Evolutionary conservation across 2,113 vertebrate genomes (phyloP).

Genomic region (Phocoena phocoena): DNA sequence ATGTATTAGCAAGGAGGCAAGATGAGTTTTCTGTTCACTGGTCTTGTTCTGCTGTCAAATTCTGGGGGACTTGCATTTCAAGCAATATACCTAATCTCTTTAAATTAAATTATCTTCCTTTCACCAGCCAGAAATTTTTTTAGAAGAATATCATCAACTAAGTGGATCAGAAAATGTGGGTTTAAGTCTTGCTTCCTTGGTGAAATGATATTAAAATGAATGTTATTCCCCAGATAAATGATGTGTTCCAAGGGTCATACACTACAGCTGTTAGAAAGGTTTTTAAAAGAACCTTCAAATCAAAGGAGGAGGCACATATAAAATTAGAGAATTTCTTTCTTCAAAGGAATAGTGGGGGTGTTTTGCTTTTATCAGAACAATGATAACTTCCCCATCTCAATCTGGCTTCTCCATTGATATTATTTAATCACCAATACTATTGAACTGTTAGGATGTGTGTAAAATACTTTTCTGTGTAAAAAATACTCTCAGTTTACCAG

Average conservation of each 20-base stretch:
- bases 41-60: conserved; percentile 76
- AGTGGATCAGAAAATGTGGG: conserved; percentile 77
- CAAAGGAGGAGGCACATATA: conserved; percentile 10
- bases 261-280: conserved; percentile 55
- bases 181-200: conserved; percentile 75
- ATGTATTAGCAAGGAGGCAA: conserved; percentile 56
- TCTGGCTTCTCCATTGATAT: background rate
- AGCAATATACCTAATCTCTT: conserved; percentile 72
- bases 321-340: conserved; percentile 54
- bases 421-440: conserved; percentile 15
- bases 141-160: conserved; percentile 77
- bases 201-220: conserved; percentile 76
- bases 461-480: background rate
- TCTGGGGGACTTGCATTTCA: conserved; percentile 72
- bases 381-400: background rate
- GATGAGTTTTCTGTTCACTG: conserved; percentile 66
- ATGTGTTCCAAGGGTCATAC: conserved; percentile 56
- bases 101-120: conserved; percentile 79
- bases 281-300: conserved; percentile 61
- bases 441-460: background rate
- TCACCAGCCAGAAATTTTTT: conserved; percentile 71
- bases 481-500: background rate
- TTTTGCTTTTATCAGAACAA: conserved; percentile 33
- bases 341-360: background rate
- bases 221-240: conserved; percentile 67